Evolutionary conservation across 2,888 invertebrate genomes (phyloP).

Genomic region (Chymomyza fuscimana): DNA sequence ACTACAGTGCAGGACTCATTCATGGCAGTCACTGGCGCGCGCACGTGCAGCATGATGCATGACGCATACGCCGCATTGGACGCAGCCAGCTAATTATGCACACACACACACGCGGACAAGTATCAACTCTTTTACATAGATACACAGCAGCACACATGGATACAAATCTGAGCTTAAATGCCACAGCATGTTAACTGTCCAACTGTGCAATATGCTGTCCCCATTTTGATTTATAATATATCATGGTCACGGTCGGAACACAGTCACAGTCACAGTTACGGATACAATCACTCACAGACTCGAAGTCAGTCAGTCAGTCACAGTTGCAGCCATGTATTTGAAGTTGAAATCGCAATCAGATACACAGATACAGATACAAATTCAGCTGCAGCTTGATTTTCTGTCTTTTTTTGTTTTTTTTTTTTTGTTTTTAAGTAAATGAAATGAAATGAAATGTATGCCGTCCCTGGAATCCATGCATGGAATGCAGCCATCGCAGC

Average conservation of each 20-base stretch:
- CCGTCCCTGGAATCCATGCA: not conserved
- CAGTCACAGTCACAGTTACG: slow-evolving; percentile 8
- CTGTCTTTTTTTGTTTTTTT: not conserved
- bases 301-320: slow-evolving; percentile 4
- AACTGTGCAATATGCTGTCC: slow-evolving; percentile 19
- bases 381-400: slow-evolving; percentile 10
- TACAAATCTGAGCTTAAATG: slow-evolving; percentile 61
- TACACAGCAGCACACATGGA: slow-evolving; percentile 10
- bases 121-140: slow-evolving; percentile 3
- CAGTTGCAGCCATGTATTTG: not conserved
- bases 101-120: not conserved
- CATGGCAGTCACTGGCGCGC: slow-evolving; percentile 17
- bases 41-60: slow-evolving; percentile 23
- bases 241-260: slow-evolving; percentile 71
- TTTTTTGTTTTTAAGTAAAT: not conserved
- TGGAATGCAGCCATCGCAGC: slow-evolving; percentile 4
- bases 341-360: slow-evolving; percentile 5
- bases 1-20: not conserved
- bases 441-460: not conserved
- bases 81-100: slow-evolving; percentile 12
- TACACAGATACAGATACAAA: too few relatives aligned
- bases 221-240: slow-evolving; percentile 65
- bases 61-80: slow-evolving; percentile 42
- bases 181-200: slow-evolving; percentile 58
- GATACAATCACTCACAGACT: not conserved